These are phyloP conservation scores for mouse (Mus musculus) DNA, from an alignment of 2,113 vertebrate genomes.

Conservation along the genomic window DNA sequence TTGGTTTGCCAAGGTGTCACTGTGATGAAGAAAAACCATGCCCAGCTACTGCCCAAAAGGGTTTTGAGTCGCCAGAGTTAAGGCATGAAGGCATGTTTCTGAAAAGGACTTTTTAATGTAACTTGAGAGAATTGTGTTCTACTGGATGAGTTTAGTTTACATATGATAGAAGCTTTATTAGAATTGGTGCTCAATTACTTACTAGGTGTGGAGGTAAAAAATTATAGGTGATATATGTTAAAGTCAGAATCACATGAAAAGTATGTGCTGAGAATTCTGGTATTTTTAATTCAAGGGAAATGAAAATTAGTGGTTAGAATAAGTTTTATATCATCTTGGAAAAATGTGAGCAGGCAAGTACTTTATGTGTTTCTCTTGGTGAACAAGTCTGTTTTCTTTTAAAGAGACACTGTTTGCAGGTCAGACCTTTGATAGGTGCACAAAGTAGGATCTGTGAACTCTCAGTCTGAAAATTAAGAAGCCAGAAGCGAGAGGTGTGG, in stretches of 20 bases:
- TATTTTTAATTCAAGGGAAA: conserved; percentile 46
- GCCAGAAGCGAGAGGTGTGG: background rate
- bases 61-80: background rate
- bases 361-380: conserved; percentile 12
- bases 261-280: conserved; percentile 25
- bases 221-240: background rate
- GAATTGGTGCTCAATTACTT: background rate
- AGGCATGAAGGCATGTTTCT: background rate
- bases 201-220: conserved; percentile 9
- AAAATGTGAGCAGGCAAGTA: conserved; percentile 26
- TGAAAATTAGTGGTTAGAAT: conserved; percentile 45
- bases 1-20: background rate
- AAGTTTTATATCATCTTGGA: conserved; percentile 39
- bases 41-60: background rate
- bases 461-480: conserved; percentile 1
- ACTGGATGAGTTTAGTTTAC: background rate
- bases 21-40: background rate
- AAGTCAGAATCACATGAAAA: conserved; percentile 24
- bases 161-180: background rate
- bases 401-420: background rate
- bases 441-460: background rate
- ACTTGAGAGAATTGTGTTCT: background rate
- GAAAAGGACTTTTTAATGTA: background rate
- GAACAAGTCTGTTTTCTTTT: conserved; percentile 32
- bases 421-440: background rate